phyloP scores from a whole-genome alignment of 2,797 vertebrate genomes.

The Spinus pinus region DNA sequence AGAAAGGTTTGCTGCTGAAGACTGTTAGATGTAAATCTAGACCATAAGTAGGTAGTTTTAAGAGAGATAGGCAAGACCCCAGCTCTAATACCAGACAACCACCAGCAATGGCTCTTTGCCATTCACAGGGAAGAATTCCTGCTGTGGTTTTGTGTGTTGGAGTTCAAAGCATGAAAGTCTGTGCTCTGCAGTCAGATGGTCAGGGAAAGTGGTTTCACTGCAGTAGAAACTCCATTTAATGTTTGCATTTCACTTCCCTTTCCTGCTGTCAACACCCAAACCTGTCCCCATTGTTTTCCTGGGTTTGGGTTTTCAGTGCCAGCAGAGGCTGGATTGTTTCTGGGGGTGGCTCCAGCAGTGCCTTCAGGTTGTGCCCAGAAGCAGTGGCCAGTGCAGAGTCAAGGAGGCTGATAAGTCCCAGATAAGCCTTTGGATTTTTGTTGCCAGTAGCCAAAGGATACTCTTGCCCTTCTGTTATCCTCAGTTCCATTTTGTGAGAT shows the following conservation, averaged over 20 bases:
- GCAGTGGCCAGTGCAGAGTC: background rate
- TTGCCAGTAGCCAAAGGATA: background rate
- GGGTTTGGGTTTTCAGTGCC: background rate
- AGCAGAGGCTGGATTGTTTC: background rate
- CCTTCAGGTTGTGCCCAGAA: accelerated
- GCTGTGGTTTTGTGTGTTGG: background rate
- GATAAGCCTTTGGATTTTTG: background rate
- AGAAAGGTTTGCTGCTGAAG: background rate
- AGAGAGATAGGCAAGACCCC: background rate
- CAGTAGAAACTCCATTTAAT: background rate
- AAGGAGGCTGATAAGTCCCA: background rate
- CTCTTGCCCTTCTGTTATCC: accelerated
- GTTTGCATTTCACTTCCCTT: background rate
- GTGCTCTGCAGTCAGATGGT: background rate
- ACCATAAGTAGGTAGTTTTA: background rate
- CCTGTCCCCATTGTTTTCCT: background rate
- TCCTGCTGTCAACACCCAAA: constrained; percentile 5
- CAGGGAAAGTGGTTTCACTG: accelerated
- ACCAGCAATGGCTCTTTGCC: background rate
- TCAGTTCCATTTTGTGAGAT: background rate
- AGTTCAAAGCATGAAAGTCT: background rate
- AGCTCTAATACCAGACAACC: background rate
- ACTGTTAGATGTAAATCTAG: background rate
- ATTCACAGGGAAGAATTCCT: background rate
- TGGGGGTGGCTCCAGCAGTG: background rate